These are phyloP conservation scores for Rhynchonycteris naso DNA, from an alignment of 2,797 vertebrate genomes.

Conservation along the genomic window DNA sequence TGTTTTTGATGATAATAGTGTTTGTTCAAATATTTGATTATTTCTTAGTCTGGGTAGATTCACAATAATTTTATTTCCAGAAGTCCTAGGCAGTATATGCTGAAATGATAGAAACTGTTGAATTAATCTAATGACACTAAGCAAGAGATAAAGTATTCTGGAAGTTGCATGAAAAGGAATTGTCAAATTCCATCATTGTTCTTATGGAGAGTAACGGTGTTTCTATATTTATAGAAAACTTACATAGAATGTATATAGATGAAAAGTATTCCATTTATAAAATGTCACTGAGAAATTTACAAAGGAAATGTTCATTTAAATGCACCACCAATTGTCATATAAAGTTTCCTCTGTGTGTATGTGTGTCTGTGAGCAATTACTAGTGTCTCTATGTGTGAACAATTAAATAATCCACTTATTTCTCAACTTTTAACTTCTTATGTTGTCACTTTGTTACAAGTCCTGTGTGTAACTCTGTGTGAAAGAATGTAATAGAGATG, in stretches of 20 bases:
- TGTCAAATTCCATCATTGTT: not conserved
- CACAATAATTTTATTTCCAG: slow-evolving; percentile 23
- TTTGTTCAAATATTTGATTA: slow-evolving; percentile 31
- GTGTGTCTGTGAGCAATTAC: not conserved
- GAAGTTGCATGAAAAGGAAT: not conserved
- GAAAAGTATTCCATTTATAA: not conserved
- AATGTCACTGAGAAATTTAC: not conserved
- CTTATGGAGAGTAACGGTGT: not conserved
- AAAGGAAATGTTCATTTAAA: not conserved
- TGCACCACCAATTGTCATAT: not conserved
- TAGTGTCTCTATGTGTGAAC: not conserved
- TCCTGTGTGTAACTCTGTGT: not conserved
- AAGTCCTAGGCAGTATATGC: not conserved
- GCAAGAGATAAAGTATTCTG: not conserved
- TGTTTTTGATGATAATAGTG: not conserved
- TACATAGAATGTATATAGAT: not conserved
- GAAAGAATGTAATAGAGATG: not conserved
- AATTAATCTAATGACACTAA: not conserved
- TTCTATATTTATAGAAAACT: not conserved
- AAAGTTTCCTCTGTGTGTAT: not conserved
- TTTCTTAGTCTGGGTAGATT: not conserved
- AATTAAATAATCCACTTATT: not conserved
- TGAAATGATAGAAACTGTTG: not conserved
- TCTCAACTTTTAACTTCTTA: not conserved
- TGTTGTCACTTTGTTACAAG: not conserved